Base-by-base conservation (phyloP, 2,797 vertebrate species). In the Huso huso region DNA sequence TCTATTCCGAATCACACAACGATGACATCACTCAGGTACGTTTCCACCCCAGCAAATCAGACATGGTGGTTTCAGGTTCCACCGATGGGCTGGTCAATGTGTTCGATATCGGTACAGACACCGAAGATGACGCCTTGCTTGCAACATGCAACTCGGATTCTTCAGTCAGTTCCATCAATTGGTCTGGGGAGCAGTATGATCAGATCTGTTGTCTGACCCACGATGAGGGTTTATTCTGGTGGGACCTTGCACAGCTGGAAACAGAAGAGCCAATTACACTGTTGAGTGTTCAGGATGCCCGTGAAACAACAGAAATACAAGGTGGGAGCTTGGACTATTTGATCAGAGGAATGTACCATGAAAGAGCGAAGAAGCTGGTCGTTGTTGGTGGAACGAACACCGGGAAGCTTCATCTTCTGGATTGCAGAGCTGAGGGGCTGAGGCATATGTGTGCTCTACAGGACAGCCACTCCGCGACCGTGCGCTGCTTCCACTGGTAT, bases 61-160 rank as follows among this genome's bases (percentile, higher is more conserved):
- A 90, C 78, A 82, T 92, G 13, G 48, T 96, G 8, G 85, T 88
- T 2, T 92, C 94, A 0, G 88, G 95, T 49, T 94, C 93, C 51
- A 93, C 92, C 0, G 96, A 99, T 48, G 96, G 96, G 6, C 84
- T 99, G 1, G 95, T 98, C 5, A 99, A 99, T 0, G 86, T 95
- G 49, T 98, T 95, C 0, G 93, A 99, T 78, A 83, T 99, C 68
- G 90, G 87, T 66, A 78, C 77, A 9, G 91, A 92, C 10, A 79
- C 82, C 0, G 95, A 98, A 83, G 95, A 95, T 0, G 92, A 96
- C 15, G 94, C 96, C 4, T 83, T 98, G 75, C 52, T 89, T 9
- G 80, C 88, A 48, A 99, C 96, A 6, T 96, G 88, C 49, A 97
- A 98, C 82, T 92, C 90, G 1, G 78, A 87, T 66, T 97, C 95